Evolutionary conservation across 2,113 vertebrate species (phyloP).

Genomic region (Naja naja): DNA sequence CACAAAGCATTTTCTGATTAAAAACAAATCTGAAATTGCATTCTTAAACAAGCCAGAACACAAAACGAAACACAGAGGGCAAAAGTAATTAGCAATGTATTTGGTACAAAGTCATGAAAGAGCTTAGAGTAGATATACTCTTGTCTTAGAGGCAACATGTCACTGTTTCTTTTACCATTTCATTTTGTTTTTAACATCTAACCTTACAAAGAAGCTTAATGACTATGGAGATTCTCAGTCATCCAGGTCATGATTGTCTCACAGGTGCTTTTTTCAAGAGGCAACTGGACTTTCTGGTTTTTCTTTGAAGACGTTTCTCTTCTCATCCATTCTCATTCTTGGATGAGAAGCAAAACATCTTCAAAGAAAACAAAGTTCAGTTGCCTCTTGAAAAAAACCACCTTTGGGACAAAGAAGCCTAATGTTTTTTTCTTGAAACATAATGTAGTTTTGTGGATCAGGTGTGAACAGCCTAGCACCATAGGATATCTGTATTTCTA

Average conservation of each 20-base stretch:
- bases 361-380: no score
- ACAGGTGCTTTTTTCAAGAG: no score
- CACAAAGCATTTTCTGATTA: background rate
- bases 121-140: background rate
- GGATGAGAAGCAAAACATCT: no score
- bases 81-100: background rate
- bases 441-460: background rate
- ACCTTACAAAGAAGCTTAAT: background rate
- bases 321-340: no score
- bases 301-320: no score
- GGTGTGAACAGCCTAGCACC: background rate
- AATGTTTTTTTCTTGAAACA: background rate
- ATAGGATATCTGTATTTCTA: background rate
- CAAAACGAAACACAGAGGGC: background rate
- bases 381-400: no score
- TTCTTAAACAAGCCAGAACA: background rate
- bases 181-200: background rate
- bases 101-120: background rate
- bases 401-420: no score
- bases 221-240: no score
- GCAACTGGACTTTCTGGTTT: no score
- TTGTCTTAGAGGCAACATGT: background rate
- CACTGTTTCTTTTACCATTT: background rate
- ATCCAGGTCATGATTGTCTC: no score
- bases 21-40: background rate